Percentiles rank a stretch among this genome's conserved stretches.
Conservation (phyloP, 1,140 invertebrate species). For the Capitella teleta region DNA sequence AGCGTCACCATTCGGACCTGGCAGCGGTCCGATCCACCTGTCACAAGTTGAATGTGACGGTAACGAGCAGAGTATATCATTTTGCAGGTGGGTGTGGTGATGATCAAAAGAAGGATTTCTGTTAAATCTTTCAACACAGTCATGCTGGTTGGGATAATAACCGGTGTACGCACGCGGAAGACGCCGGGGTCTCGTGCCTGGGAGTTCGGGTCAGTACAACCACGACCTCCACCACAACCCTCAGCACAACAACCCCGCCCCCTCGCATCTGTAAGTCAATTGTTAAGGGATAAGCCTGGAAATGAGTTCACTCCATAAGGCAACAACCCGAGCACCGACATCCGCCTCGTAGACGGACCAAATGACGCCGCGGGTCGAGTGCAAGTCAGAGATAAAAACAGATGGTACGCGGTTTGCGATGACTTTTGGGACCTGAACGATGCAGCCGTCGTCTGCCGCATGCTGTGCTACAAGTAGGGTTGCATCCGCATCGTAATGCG, state of each 20-base stretch:
- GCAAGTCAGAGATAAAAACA: constrained; percentile 55
- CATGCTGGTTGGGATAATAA: constrained; percentile 70
- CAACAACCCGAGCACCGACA: constrained; percentile 4
- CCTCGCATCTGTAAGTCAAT: constrained; percentile 13
- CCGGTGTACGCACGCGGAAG: constrained; percentile 53
- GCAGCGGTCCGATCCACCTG: constrained; percentile 55
- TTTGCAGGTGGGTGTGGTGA: no score
- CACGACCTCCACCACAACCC: constrained; percentile 1
- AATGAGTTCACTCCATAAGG: no score
- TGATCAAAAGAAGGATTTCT: no score
- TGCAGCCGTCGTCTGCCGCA: constrained; percentile 66
- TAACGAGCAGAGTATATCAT: constrained; percentile 55
- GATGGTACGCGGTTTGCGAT: constrained; percentile 69
- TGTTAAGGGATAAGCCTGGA: no score
- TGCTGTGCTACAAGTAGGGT: constrained; percentile 51
- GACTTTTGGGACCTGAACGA: constrained; percentile 59
- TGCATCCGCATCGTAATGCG: background rate
- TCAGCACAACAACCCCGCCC: constrained; percentile 5
- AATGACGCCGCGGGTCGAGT: constrained; percentile 50
- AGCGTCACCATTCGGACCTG: background rate
- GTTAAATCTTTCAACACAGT: no score
- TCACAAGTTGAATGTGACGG: constrained; percentile 79
- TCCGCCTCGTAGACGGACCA: background rate
- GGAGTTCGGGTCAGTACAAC: background rate
- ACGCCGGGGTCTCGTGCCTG: constrained; percentile 12